Evolutionary conservation across 2,888 invertebrate genomes (phyloP), one percentile per base, ranked within the genome.

Genomic region (Unio delphinus): DNA sequence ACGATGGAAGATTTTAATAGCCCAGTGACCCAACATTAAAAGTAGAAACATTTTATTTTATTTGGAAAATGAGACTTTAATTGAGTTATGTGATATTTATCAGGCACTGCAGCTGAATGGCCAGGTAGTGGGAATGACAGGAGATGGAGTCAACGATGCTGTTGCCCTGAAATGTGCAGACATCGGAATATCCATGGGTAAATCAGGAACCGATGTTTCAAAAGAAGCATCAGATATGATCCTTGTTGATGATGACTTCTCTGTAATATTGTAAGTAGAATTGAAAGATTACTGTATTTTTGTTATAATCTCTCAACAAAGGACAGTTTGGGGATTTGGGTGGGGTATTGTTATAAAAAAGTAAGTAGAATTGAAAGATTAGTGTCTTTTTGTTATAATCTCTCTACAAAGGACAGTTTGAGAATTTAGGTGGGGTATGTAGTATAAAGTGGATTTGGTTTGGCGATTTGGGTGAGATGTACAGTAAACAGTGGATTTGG

Each of bases 211-310:
- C 0, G 98, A 98, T 90, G 98, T 98, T 0, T 98, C 98, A 89
- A 99, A 99, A 91, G 99, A 99, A 91, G 99, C 99, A 0, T 96
- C 99, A 1, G 99, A 99, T 88, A 99, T 99, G 98, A 99, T 99
- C 79, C 92, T 99, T 5, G 96, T 99, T 2, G 96, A 99, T 88
- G 99, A 99, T 88, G 97, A 99, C 91, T 99, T 99, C 89, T 95
- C 95, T 84, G 98, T 98, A 8, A 98, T 99, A 74, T 95, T 98
- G 97, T 97, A 90, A 93, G 94, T 81, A 26, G 23, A 55, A 2
- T 58, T 58, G 17, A 26, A 58, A 23, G 59, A 59, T 23, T 4
- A 26, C 15, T 3, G 45, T 11, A 11, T 45, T 45, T 11, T 11
- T 45, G 45, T 45, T 45, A 45, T 45, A 8, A 11, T 7, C 11